Base-by-base conservation (phyloP, 2,888 invertebrate genomes). In the Caenorhabditis drosophilae region DNA sequence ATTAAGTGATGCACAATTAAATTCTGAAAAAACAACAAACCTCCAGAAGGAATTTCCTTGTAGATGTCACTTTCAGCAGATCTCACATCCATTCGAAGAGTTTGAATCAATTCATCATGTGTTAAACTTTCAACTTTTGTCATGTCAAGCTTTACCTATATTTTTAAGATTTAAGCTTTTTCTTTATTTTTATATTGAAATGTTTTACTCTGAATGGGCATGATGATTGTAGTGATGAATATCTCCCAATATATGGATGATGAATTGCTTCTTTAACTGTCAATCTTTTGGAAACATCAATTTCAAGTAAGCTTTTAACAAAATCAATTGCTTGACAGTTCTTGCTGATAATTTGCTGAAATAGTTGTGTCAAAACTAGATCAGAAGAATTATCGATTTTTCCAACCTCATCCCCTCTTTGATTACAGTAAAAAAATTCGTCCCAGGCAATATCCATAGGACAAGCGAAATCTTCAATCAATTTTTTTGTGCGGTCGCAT, bases 81-180 rank as follows among this genome's bases (percentile, higher is more conserved):
- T 12, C 76, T 55, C 4, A 79, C 74, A 50, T 80, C 80, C 23
- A 50, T 38, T 23, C 63, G 55, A n/a, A 81, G 66, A 2, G 73
- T 59, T 3, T 70, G 50, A n/a, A 73, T 69, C 16, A 81, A 70
- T 41, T 76, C 61, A 11, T 56, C 40, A 57, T 81, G 80, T 4
- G 45, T 59, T 7, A 81, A 60, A 6, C 64, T 59, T 63, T 81
- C 81, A 7, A 81, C 80, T 9, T 77, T 75, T 20, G 72, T 75
- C 81, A 81, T 81, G 60, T 80, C 80, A 61, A 73, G 71, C 56
- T 81, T 81, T 12, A 81, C 77, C 79, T 79, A 26, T 54, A 74
- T 26, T 40, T 4, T 11, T 12, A 18, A 7, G 4, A 22, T 40
- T 16, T 22, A 31, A 6, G n/a, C n/a, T n/a, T n/a, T n/a, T n/a